Base-by-base conservation (phyloP, 2,888 invertebrate genomes). In the Branchellion lobata region DNA sequence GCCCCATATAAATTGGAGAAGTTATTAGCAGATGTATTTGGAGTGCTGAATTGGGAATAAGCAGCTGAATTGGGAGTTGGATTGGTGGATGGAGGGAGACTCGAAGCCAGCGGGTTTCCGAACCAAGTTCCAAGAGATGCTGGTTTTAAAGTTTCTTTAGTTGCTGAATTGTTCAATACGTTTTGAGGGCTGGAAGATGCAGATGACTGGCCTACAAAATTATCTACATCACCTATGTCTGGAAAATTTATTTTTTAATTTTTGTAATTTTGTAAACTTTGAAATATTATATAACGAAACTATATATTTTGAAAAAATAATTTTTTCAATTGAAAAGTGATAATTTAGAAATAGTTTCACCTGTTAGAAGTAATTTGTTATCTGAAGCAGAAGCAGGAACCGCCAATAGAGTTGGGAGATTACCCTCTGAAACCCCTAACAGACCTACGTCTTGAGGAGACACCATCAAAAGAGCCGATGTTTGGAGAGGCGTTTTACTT, bases 141-240 rank as follows among this genome's bases (percentile, higher is more conserved):
- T 8, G 40, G 40, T 57, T 57, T 57, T 5, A n/a, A 57, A 57
- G n/a, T 8, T 18, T 24, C 61, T 57, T 57, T n/a, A 3, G 3
- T 57, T 5, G 24, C 3, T 18, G n/a, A 57, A 24, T 57, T 57
- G 61, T n/a, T 40, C 8, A 14, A 14, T 40, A 14, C 5, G 40
- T 14, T 40, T 5, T 40, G 5, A 14, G 5, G 5, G 8, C 40
- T 40, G 40, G 71, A 51, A 0, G 29, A n/a, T 21, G 65, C 34
- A 0, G 85, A 84, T 36, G 83, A 82, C 81, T 87, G 87, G 21
- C 87, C 87, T 57, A 87, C 84, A 84, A 87, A 87, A 82, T 86
- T 86, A 83, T 86, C 86, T 47, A 85, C 86, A 81, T 86, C 86
- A 29, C 84, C 86, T 84, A 90, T 90, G 81, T 86, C 86, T 82